A percentile compares a stretch with the other conserved stretches of the same genome.
These are phyloP conservation scores for Rhynchomys soricoides DNA, from an alignment of 2,113 vertebrate species.

Conservation along the genomic window DNA sequence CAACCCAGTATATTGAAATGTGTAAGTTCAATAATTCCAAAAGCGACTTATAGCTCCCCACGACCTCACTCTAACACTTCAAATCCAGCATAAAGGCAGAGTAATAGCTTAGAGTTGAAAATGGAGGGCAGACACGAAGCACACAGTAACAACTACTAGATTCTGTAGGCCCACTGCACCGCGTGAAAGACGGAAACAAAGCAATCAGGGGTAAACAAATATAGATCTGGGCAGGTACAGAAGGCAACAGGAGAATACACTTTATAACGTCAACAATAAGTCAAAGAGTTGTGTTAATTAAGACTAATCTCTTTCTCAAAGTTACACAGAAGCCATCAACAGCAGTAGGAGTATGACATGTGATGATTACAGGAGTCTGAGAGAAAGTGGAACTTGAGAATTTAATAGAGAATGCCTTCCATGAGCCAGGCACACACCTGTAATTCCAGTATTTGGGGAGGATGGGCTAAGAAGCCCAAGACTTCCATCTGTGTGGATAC, in stretches of 20 bases:
- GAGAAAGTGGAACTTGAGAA: background rate
- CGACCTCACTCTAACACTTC: background rate
- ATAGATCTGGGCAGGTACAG: background rate
- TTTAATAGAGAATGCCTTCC: background rate
- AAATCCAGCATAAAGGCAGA: background rate
- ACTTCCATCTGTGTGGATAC: background rate
- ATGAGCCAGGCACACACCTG: background rate
- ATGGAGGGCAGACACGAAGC: background rate
- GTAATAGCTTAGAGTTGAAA: slow-evolving; percentile 9
- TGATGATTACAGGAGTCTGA: background rate
- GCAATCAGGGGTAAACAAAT: background rate
- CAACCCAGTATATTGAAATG: background rate
- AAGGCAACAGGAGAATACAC: background rate
- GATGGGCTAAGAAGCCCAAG: background rate
- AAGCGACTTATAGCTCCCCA: background rate
- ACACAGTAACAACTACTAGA: background rate
- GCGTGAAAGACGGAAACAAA: background rate
- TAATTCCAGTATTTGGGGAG: background rate
- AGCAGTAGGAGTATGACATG: background rate
- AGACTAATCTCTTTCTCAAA: slow-evolving; percentile 9
- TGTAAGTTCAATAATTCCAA: background rate
- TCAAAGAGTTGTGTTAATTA: background rate
- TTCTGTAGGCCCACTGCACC: background rate
- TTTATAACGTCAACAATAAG: background rate
- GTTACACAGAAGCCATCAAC: background rate